phyloP scores from a whole-genome alignment of 2,888 invertebrate species.

The Eugnorisma glareosa region DNA sequence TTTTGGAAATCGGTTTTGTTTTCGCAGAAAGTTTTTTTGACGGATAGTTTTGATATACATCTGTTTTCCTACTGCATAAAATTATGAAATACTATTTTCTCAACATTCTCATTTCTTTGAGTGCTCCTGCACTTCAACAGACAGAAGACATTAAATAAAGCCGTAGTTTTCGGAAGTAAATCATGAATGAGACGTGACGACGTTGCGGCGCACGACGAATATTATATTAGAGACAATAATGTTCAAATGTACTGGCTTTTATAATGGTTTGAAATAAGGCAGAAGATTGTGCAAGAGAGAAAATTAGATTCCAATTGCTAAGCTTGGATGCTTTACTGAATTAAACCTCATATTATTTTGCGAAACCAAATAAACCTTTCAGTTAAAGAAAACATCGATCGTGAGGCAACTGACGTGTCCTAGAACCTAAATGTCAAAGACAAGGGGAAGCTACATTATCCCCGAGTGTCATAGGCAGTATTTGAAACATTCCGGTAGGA shows the following conservation, averaged over 20 bases:
- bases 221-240: constrained; percentile 6
- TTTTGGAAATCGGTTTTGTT: too few relatives aligned
- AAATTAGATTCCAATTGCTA: neutral
- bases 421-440: neutral
- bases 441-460: neutral
- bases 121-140: constrained; percentile 19
- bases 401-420: too few relatives aligned
- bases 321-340: neutral
- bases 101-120: constrained; percentile 30
- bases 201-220: neutral
- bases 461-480: too few relatives aligned
- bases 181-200: constrained; percentile 1
- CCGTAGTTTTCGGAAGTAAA: constrained; percentile 26
- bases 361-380: neutral
- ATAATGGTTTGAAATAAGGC: neutral
- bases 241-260: constrained; percentile 18
- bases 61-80: neutral
- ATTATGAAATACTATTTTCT: constrained; percentile 22
- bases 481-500: too few relatives aligned
- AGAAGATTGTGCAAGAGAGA: neutral
- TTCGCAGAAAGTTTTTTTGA: too few relatives aligned
- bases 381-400: neutral
- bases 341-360: neutral
- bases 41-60: neutral
- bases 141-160: constrained; percentile 24